phyloP scores from a whole-genome alignment of 2,113 vertebrate genomes.

The Glaucomys volans region DNA sequence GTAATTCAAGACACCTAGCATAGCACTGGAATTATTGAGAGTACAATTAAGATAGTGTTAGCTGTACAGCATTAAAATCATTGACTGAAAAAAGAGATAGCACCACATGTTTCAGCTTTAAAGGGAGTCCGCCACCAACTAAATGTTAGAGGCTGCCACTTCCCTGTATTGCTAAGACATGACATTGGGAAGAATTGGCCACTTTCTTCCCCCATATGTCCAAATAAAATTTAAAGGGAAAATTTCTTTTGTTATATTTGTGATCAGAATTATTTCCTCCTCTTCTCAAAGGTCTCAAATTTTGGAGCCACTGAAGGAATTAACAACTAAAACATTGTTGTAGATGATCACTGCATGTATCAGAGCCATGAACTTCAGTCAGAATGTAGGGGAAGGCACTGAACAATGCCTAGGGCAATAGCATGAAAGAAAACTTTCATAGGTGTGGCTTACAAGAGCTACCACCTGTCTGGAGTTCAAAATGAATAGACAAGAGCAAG shows the following conservation, averaged over 20 bases:
- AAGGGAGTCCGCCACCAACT: neutral
- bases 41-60: neutral
- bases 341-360: neutral
- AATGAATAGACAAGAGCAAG: neutral
- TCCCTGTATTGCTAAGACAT: conserved; percentile 10
- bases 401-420: neutral
- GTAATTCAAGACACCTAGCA: neutral
- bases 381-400: neutral
- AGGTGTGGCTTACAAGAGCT: neutral
- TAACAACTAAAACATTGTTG: neutral
- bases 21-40: neutral
- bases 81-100: neutral
- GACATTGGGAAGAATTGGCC: neutral
- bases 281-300: neutral
- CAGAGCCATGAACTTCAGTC: neutral
- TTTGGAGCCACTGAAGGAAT: neutral
- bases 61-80: neutral
- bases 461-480: neutral
- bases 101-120: neutral
- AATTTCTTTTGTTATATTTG: neutral
- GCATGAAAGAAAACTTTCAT: neutral
- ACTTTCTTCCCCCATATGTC: neutral
- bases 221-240: conserved; percentile 3
- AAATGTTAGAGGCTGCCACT: neutral
- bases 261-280: neutral